Evolutionary conservation across 2,797 vertebrate genomes (phyloP).

Genomic region (Coregonus sp.): DNA sequence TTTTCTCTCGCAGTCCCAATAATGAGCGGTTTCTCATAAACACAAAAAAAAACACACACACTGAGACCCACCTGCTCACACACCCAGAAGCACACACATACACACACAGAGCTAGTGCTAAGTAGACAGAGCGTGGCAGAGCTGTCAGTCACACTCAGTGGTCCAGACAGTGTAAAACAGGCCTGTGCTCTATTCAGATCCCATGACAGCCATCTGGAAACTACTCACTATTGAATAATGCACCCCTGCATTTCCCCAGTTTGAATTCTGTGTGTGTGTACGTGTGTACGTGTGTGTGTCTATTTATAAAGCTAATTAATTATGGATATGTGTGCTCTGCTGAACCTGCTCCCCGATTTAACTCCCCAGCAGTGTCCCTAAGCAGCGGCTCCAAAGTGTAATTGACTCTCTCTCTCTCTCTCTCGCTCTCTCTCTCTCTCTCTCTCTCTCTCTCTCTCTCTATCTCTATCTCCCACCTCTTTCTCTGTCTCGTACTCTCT

Average conservation of each 20-base stretch:
- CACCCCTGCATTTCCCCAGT: slow-evolving; percentile 52
- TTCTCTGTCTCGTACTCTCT: neutral
- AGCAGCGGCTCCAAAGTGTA: slow-evolving; percentile 39
- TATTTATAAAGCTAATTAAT: slow-evolving; percentile 71
- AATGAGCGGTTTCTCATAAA: slow-evolving; percentile 66
- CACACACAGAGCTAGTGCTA: slow-evolving; percentile 55
- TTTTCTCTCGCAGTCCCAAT: slow-evolving; percentile 45
- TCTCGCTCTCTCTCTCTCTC: slow-evolving; percentile 27
- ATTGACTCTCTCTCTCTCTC: slow-evolving; percentile 42
- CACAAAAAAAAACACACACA: slow-evolving; percentile 51
- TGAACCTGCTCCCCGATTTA: slow-evolving; percentile 62
- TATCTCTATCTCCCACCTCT: slow-evolving; percentile 39
- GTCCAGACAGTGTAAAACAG: slow-evolving; percentile 73
- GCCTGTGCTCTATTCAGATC: slow-evolving; percentile 68
- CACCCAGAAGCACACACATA: neutral
- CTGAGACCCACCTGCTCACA: slow-evolving; percentile 45
- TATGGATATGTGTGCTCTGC: slow-evolving; percentile 63
- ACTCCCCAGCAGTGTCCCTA: slow-evolving; percentile 49
- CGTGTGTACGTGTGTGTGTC: neutral
- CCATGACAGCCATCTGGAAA: slow-evolving; percentile 72
- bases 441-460: slow-evolving; percentile 43
- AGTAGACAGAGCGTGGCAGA: slow-evolving; percentile 67
- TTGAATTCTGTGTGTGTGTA: slow-evolving; percentile 45
- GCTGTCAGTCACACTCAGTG: slow-evolving; percentile 76
- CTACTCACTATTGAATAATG: slow-evolving; percentile 69